A percentile compares a stretch with the other conserved stretches of the same genome.
Conservation (phyloP, 2,113 vertebrate genomes). For the Eclectus roratus region DNA sequence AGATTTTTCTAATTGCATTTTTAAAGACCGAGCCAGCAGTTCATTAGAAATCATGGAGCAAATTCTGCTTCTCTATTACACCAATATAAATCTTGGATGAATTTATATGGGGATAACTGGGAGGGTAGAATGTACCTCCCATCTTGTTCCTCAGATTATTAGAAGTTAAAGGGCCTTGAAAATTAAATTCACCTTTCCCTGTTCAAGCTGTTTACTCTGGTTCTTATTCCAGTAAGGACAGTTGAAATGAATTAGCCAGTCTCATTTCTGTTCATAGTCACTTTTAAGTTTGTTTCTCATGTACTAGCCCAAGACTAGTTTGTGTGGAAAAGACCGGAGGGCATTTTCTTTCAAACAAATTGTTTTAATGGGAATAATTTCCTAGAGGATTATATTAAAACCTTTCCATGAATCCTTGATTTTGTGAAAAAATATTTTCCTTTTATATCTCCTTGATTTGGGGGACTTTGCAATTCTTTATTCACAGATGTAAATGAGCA, state of each 20-base stretch:
- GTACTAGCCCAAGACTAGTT: constrained; percentile 38
- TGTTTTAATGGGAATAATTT: constrained; percentile 65
- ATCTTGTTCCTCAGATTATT: constrained; percentile 54
- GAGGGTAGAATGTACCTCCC: constrained; percentile 48
- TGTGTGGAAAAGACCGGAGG: constrained; percentile 40
- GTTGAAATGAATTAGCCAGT: constrained; percentile 41
- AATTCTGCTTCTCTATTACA: constrained; percentile 67
- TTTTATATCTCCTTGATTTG: background rate
- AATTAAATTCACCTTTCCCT: constrained; percentile 58
- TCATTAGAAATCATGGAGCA: constrained; percentile 47
- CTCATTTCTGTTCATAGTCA: constrained; percentile 7
- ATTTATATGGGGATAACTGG: constrained; percentile 49
- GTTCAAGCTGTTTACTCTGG: background rate
- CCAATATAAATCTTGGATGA: constrained; percentile 60
- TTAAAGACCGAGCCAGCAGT: constrained; percentile 57
- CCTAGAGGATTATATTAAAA: constrained; percentile 44
- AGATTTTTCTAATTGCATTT: constrained; percentile 61
- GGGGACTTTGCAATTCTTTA: background rate
- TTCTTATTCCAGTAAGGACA: constrained; percentile 35
- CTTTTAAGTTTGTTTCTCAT: constrained; percentile 53
- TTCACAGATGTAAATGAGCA: constrained; percentile 16
- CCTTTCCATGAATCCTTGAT: background rate
- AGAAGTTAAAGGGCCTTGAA: constrained; percentile 49
- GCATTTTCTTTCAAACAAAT: constrained; percentile 60
- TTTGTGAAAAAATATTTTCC: background rate